Percentiles rank a stretch among this genome's conserved stretches.
phyloP scores from a whole-genome alignment of 2,797 vertebrate species.

The Syngnathus acus region DNA sequence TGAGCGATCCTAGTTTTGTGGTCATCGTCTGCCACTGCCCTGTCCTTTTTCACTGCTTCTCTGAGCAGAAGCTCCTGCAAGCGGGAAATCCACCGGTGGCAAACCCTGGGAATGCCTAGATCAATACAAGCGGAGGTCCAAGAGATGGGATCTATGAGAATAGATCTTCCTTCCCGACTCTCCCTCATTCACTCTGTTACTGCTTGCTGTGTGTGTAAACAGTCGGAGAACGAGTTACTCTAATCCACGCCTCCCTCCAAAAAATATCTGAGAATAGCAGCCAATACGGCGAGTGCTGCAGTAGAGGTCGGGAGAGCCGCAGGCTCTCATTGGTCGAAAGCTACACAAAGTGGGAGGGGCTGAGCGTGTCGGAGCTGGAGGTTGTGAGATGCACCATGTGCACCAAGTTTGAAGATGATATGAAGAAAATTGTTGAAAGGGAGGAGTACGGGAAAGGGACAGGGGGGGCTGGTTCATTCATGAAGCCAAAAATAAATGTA shows the following conservation, averaged over 20 bases:
- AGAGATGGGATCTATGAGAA: slow-evolving; percentile 28
- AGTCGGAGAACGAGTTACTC: slow-evolving; percentile 52
- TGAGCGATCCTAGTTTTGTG: slow-evolving; percentile 20
- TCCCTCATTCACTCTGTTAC: slow-evolving; percentile 53
- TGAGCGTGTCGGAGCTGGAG: slow-evolving; percentile 39
- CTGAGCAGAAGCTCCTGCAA: slow-evolving; percentile 33
- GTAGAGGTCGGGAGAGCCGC: slow-evolving; percentile 29
- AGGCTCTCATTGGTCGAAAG: slow-evolving; percentile 45
- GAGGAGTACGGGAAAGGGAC: slow-evolving; percentile 7
- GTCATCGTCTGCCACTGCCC: slow-evolving; percentile 21
- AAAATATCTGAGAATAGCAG: slow-evolving; percentile 54
- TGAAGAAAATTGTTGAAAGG: slow-evolving; percentile 51
- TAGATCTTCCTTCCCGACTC: slow-evolving; percentile 34
- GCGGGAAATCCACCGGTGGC: not conserved
- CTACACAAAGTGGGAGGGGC: slow-evolving; percentile 28
- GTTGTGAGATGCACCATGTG: slow-evolving; percentile 58
- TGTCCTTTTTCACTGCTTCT: slow-evolving; percentile 33
- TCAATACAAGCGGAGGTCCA: slow-evolving; percentile 20
- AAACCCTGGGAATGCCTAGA: slow-evolving; percentile 14
- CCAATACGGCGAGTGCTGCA: slow-evolving; percentile 49
- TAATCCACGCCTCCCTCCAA: slow-evolving; percentile 48
- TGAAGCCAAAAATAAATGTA: slow-evolving; percentile 49
- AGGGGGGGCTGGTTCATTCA: slow-evolving; percentile 42
- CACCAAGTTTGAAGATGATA: slow-evolving; percentile 62
- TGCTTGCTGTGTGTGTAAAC: slow-evolving; percentile 62